Base-by-base conservation (phyloP, 1,140 invertebrate genomes). In the Patella vulgata region DNA sequence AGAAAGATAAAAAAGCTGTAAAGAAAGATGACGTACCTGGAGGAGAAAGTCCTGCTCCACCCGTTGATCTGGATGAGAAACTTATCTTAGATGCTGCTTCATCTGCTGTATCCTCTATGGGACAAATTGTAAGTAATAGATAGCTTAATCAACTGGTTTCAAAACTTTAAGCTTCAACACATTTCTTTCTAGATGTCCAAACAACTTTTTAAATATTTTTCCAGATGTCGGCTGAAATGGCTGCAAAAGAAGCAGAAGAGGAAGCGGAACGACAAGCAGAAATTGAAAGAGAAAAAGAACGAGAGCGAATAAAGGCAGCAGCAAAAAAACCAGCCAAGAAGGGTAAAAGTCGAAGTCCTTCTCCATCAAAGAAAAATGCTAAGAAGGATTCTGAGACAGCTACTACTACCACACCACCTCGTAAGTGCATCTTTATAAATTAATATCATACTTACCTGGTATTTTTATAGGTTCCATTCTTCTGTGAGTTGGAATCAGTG, bases 21-120 rank as follows among this genome's bases (percentile, higher is more conserved):
- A 80, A 79, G 60, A 77, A 80, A 46, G 63, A 56, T 17, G 72
- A 78, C 19, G 73, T 67, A 28, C 67, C 61, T 21, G 69, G 69
- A 17, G 52, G 59, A 39, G 79, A 77, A 47, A 81, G 78, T 43
- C 81, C 80, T 1, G 53, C 73, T 17, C 79, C 78, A 28, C 79
- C 79, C 9, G 54, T 65, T 31, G 82, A 83, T 66, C 72, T 71
- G 2, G 83, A 84, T 75, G 83, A 83, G 66, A 76, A 72, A 67
- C 71, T 84, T 5, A 67, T 84, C 33, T 77, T 65, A 66, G 81
- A 84, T 74, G 76, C 76, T 33, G 77, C 63, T 68, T 67, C 63
- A 1, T 73, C 53, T 39, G 82, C 68, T 17, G 42, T 70, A 6
- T 52, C 58, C 48, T 70, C 56, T 42, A 66, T 82, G 1, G 48